Evolutionary conservation across 2,888 invertebrate genomes (phyloP), one percentile per base, ranked within the genome.

Genomic region (Philereme transversata): DNA sequence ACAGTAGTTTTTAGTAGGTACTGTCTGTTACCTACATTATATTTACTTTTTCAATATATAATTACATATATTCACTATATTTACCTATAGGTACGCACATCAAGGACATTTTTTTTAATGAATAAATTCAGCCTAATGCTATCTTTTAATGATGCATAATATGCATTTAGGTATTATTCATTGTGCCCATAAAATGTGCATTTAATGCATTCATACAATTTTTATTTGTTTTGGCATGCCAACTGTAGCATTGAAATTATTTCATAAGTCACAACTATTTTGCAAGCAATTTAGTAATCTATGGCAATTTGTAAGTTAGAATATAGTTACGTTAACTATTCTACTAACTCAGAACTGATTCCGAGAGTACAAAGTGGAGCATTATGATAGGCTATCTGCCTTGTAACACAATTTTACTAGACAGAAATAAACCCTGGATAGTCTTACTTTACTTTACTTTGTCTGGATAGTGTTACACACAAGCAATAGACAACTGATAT

Each of bases 401-500:
- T 52, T 5, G 35, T 9, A 34, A 22, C 5, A 34, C 6, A 34
- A 11, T 35, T 5, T 47, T 47, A 47, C 34, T 41, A 43, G 3
- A n/a, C 43, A 43, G 40, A 48, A 10, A 4, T 22, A 38, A 34
- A 48, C 57, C 45, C 41, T 41, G n/a, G 5, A 36, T 6, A 41
- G 10, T n/a, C 33, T 72, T 62, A 81, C 71, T n/a, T n/a, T n/a
- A n/a, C n/a, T n/a, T n/a, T n/a, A n/a, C n/a, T n/a, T n/a, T n/a
- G n/a, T n/a, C 41, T 41, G n/a, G 5, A 36, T 6, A 41, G 10
- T n/a, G 36, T 72, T 62, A 81, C 71, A 73, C 76, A 75, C 90
- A 90, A 65, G 80, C 74, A 67, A 90, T 77, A 71, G 81, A 73
- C 60, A 86, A 71, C 73, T 83, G 81, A 73, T 78, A 78, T 74